Evolutionary conservation across 2,113 vertebrate genomes (phyloP), one percentile per base, ranked within the genome.

Genomic region (Amphiprion ocellaris): DNA sequence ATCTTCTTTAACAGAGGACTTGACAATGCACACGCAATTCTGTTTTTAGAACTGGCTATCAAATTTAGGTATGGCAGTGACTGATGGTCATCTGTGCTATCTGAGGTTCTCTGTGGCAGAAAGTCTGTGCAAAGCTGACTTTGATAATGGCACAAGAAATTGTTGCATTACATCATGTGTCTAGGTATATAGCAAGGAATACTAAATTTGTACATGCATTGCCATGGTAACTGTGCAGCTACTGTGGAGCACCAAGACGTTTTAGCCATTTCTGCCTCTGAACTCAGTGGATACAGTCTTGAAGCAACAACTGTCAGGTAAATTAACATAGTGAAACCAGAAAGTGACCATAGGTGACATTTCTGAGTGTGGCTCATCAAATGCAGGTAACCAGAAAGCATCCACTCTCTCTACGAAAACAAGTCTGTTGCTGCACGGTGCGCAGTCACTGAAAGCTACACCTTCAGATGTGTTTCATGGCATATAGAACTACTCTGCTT

Each of bases 131-230:
- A 85, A 71, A 74, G 26, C 33, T 73, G 16, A 39, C 33, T 67
- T 77, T 82, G 75, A 84, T 82, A 52, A 53, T 58, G n/a, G 49
- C 65, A 69, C 28, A 69, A 19, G 23, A 49, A 33, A 61, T 58
- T 37, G 59, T 69, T 53, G 26, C 61, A 69, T 82, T 68, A 62
- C 24, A 24, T 59, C 11, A 49, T 53, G 59, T 68, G 39, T 53
- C 14, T 39, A 46, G 69, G 77, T 72, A 53, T 55, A 82, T 66
- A 50, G 11, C 26, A 12, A 14, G 52, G 44, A 61, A 28, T 53
- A 50, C 54, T 24, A 52, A 10, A 85, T 66, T 74, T 79, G 50
- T 69, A 26, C 16, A 76, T 69, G 28, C 8, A 80, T 78, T 59
- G n/a, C 73, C 39, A 70, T 74, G 52, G 61, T 60, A 68, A 83